Conservation (phyloP, 1,140 invertebrate species). For the Drosophila neocordata region DNA sequence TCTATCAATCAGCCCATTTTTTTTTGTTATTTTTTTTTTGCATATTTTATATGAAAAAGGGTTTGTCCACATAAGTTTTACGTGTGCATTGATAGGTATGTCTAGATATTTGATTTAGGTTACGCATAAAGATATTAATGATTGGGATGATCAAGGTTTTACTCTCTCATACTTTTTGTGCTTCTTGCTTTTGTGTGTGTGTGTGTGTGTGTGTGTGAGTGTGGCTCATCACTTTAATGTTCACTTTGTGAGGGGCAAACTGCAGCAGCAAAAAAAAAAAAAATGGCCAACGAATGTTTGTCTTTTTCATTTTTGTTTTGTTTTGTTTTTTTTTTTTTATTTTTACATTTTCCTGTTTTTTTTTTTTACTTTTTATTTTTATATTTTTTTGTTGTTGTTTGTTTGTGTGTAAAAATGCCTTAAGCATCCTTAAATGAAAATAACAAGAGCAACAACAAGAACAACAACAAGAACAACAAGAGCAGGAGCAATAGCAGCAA, state of each 20-base stretch:
- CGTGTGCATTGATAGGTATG: no score
- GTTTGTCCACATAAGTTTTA: no score
- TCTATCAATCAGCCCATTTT: no score
- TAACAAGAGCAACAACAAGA: neutral
- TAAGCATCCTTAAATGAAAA: slow-evolving; percentile 10
- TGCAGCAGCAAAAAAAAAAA: neutral
- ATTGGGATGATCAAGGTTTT: no score
- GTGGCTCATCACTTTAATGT: slow-evolving; percentile 4
- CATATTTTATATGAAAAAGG: no score
- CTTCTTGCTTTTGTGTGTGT: neutral
- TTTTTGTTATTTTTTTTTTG: no score
- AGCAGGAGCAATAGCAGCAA: neutral
- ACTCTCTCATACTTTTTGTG: no score
- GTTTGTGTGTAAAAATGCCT: slow-evolving; percentile 17
- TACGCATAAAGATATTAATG: no score
- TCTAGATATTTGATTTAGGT: no score
- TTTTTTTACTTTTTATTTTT: neutral
- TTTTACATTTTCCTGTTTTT: neutral
- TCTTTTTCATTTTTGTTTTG: slow-evolving; percentile 7
- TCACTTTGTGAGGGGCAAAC: neutral
- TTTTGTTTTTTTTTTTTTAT: neutral
- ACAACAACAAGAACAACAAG: neutral
- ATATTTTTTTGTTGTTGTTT: slow-evolving; percentile 13
- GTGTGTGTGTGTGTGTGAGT: no score
- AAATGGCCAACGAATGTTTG: neutral